Percentiles rank a stretch among this genome's conserved stretches.
Evolutionary conservation across 2,113 vertebrate genomes (phyloP).

Genomic region (Myrmecophaga tridactyla): DNA sequence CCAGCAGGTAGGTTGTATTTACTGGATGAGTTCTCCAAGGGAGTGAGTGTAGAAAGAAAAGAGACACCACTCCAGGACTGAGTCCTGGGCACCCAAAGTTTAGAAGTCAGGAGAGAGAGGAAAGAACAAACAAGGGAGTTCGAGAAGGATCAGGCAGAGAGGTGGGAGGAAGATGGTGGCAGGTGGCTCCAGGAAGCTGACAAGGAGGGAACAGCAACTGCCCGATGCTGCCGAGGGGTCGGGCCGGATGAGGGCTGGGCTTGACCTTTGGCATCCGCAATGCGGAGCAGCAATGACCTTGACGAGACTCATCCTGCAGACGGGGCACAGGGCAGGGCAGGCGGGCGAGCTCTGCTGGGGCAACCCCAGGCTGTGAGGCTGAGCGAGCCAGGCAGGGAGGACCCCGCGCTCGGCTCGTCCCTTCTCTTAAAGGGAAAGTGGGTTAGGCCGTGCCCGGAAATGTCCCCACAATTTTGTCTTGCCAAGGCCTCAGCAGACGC

Average conservation of each 20-base stretch:
- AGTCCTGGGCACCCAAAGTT: background rate
- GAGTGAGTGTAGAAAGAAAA: background rate
- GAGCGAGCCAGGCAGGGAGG: background rate
- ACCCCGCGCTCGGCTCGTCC: background rate
- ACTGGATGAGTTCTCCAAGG: background rate
- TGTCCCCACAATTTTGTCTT: background rate
- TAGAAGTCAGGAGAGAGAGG: background rate
- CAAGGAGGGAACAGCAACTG: background rate
- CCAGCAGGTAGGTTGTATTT: background rate
- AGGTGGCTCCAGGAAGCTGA: background rate
- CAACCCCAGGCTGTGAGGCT: background rate
- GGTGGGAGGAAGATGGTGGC: too few species aligned
- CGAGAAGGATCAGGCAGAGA: too few species aligned
- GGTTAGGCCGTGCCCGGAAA: background rate
- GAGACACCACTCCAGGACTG: background rate
- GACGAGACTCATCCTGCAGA: background rate
- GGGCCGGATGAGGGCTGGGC: rapidly evolving
- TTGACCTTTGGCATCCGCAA: too few species aligned
- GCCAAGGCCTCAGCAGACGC: background rate
- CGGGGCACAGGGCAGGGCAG: rapidly evolving
- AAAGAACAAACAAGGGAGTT: too few species aligned
- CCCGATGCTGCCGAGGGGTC: background rate
- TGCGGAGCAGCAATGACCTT: background rate
- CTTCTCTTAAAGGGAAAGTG: background rate
- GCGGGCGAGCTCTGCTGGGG: background rate